Conservation (phyloP, 2,797 vertebrate genomes). For the Ptychadena robeensis region DNA sequence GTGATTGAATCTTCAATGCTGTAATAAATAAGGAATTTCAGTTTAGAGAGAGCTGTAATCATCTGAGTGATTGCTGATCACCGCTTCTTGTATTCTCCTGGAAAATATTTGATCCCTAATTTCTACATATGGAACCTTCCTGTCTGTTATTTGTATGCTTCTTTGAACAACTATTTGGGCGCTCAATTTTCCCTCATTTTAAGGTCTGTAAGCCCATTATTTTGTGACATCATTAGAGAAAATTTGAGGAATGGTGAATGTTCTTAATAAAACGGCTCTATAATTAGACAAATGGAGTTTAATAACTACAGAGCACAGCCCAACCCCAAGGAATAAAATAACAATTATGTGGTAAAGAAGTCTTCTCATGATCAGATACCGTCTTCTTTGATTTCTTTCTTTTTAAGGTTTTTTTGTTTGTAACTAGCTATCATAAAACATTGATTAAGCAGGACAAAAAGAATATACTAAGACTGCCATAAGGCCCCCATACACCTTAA, state of each 20-base stretch:
- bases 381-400: not conserved
- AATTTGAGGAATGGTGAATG: not conserved
- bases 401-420: not conserved
- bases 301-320: not conserved
- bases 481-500: too few species aligned
- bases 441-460: not conserved
- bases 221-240: constrained; percentile 18
- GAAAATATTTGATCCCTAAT: not conserved
- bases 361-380: not conserved
- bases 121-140: not conserved
- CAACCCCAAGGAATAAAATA: constrained; percentile 3
- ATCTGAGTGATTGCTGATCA: not conserved
- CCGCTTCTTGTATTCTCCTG: not conserved
- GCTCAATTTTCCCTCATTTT: not conserved
- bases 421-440: not conserved
- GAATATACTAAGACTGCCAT: not conserved
- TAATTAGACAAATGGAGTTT: constrained; percentile 10
- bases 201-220: constrained; percentile 1
- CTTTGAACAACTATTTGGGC: not conserved
- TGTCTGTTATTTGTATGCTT: not conserved
- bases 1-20: constrained; percentile 63
- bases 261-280: constrained; percentile 13
- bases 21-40: constrained; percentile 63
- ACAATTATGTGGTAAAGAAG: not conserved
- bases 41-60: not conserved